Base-by-base conservation (phyloP, 2,797 vertebrate genomes). In the Hydrolagus colliei region DNA sequence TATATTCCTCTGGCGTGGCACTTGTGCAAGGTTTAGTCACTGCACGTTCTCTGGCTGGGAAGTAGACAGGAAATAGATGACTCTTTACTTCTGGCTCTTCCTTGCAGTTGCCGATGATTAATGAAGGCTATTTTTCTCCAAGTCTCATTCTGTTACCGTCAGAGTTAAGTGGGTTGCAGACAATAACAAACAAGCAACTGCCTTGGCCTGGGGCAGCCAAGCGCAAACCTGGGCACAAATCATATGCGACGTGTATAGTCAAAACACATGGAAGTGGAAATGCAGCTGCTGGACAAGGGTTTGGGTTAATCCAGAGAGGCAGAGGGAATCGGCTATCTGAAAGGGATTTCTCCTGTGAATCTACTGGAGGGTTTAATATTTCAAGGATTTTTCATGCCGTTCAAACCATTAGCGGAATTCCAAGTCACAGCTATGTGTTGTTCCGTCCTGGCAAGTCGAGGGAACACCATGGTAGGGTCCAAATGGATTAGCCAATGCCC, bases 101-200 rank as follows among this genome's bases (percentile, higher is more conserved):
- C 90, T 87, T 89, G 89, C 89, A 91, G 91, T 91, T 27, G 90
- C 90, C 88, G 88, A 89, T 94, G 93, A 94, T 94, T 93, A 94
- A 94, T 94, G 93, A 90, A 91, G 87, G 91, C 89, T 89, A 90
- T 92, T 90, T 88, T 92, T 89, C 91, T 92, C 91, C 90, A 92
- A 93, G 93, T 92, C 92, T 93, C 93, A 92, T 93, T 93, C 91
- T 92, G 92, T 94, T 93, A 92, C 92, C 93, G 93, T 94, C 93
- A 94, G 90, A 92, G 92, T 91, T 94, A 93, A 94, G 92, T 93
- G 93, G 92, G 92, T 91, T 91, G 90, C 89, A 92, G 92, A 93
- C 87, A 84, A 84, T 84, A 84, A 35, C 32, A 84, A 84, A 68
- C 79, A 68, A 84, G 79, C 32, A 84, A 71, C 79, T 68, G 63